Base-by-base conservation (phyloP, 2,113 vertebrate species). In the Dipodomys ordii region DNA sequence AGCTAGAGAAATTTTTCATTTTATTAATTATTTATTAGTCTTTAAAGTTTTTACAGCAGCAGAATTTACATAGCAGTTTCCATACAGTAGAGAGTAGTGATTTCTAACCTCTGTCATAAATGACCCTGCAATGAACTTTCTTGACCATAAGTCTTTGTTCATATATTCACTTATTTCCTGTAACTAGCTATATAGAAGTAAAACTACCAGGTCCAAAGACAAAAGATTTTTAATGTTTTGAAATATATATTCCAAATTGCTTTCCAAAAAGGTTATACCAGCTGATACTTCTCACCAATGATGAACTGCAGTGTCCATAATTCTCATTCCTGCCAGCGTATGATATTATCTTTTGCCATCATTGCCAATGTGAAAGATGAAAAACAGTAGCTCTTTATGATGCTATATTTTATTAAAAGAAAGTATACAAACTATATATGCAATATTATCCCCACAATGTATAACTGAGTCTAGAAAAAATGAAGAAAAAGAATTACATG, bases 241-340 rank as follows among this genome's bases (percentile, higher is more conserved):
- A 96, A 95, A 95, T 93, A 85, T 94, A 82, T 87, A 93, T 91
- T 53, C 92, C 95, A 95, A 90, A 93, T 92, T 95, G 78, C 94
- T 93, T 96, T 93, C 79, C 28, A 69, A 89, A 96, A 95, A 95
- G 77, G 25, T 96, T 93, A 87, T 46, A 90, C 82, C 46, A 27
- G 39, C 84, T 76, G 81, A 87, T 82, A 39, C 25, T 7, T 64
- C 91, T 93, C 68, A 32, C 39, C 78, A 39, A 0, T 67, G 71
- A 91, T 85, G 28, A 90, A 72, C 7, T 2, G 28, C 0, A 0
- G 39, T 8, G 11, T 57, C 68, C 46, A 9, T 67, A 94, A 79
- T 39, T n/a, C 83, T 62, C 32, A 27, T 11, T 84, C 68, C 39
- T 81, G 62, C 68, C 67, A 46, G 64, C 13, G 25, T 25, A 19